Evolutionary conservation across 2,113 vertebrate genomes (phyloP), one percentile per base, ranked within the genome.

Genomic region (Pogonocichla stellata): DNA sequence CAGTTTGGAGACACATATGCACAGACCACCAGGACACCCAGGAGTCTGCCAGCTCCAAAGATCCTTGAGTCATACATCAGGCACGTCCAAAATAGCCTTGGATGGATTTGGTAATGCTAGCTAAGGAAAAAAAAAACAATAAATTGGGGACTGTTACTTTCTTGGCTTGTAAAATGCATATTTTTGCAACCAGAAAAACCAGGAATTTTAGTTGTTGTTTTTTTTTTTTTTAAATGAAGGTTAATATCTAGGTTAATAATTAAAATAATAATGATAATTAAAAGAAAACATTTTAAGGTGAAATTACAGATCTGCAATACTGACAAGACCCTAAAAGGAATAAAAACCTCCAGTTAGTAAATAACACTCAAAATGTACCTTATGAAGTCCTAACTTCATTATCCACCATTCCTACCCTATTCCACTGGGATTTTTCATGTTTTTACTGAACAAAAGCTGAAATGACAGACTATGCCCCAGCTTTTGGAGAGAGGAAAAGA

Each of bases 1-100:
- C 64, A 25, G 25, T 36, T n/a, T 81, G 81, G 88, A 56, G 81
- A 79, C 78, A 72, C 95, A 87, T 81, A 95, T 90, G 92, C 65
- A 64, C 78, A 67, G 53, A 48, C 3, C 90, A 64, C 38, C 36
- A 57, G 92, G 95, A 85, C 47, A 54, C 40, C 48, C 36, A 51
- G 43, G 48, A 79, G 4, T 6, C 60, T 95, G 87, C 73, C 92
- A 95, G 2, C 48, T 72, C 80, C 70, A 54, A n/a, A 51, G 56
- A 74, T 51, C 62, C 83, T 96, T 78, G 56, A 91, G n/a, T 96
- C 78, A 91, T 69, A 5, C n/a, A 47, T 18, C 58, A 91, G 50
- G 19, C 50, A 95, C 43, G 11, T 50, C 80, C 84, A 86, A 91
- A 92, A 71, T 6, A 87, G 36, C 1, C 2, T 43, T 15, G 7